These are phyloP conservation scores for Diaphora mendica DNA, from an alignment of 2,888 invertebrate genomes.

Conservation along the genomic window DNA sequence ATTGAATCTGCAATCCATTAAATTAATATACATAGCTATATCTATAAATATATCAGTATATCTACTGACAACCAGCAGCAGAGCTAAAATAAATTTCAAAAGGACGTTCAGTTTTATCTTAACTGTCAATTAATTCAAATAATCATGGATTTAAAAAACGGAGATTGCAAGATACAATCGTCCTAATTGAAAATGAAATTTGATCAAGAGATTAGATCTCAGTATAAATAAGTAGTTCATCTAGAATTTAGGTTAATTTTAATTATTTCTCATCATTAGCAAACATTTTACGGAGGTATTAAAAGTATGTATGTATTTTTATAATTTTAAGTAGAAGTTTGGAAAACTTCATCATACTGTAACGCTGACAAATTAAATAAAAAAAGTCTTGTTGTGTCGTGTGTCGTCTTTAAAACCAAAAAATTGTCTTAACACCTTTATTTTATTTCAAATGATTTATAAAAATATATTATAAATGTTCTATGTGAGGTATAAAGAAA, in stretches of 20 bases:
- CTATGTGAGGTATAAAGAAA: too few species aligned
- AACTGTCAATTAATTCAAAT: background rate
- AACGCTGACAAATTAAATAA: background rate
- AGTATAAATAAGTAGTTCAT: background rate
- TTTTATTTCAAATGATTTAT: too few species aligned
- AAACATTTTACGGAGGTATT: background rate
- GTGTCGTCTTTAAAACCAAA: too few species aligned
- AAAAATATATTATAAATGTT: too few species aligned
- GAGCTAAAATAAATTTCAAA: background rate
- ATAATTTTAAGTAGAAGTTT: background rate
- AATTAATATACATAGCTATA: background rate
- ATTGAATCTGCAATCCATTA: slow-evolving; percentile 29
- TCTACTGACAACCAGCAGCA: background rate
- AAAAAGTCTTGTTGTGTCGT: too few species aligned
- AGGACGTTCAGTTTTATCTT: background rate
- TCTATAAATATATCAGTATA: background rate
- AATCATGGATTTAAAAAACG: background rate
- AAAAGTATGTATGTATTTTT: background rate
- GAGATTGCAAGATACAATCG: background rate
- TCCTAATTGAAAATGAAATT: background rate
- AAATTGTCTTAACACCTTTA: too few species aligned
- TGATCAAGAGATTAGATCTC: background rate
- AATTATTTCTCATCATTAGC: background rate
- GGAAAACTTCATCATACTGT: background rate
- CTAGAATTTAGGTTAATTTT: background rate